Evolutionary conservation across 2,113 vertebrate genomes (phyloP), one percentile per base, ranked within the genome.

Genomic region (Cololabis saira): DNA sequence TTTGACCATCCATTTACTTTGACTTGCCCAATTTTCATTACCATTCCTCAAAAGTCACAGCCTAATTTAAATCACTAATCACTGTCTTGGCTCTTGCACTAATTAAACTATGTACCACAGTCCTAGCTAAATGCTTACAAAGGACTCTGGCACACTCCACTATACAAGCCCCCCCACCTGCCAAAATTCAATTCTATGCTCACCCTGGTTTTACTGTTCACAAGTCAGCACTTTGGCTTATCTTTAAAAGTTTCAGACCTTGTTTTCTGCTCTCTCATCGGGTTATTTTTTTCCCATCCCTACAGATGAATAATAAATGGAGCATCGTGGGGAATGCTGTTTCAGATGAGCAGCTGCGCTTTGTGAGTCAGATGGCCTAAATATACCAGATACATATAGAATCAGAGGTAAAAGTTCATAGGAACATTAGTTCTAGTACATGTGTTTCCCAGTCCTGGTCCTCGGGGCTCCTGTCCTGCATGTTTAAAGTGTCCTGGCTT

Each of bases 221-320:
- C 66, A 67, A 76, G 72, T 87, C 87, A 88, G 84, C 84, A 81
- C 71, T 83, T 87, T 80, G 65, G 64, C 37, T 83, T 72, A 44
- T 86, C 67, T 80, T 71, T 61, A 24, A 81, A 84, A 89, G 67
- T 78, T 83, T 76, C 30, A 73, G 74, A 74, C 76, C 75, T 82
- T 48, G 6, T 78, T 88, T 85, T 84, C 66, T 61, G 61, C 68
- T 70, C 57, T 80, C 72, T 74, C 74, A 67, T 89, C 82, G 72
- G 66, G 71, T 72, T 47, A 27, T 48, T 66, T 70, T 74, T 58
- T 44, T 18, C 10, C 19, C 24, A 33, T 56, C 67, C 44, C 65
- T 41, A 71, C 59, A 76, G 65, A 83, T 88, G 74, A 90, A 90
- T 90, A 79, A 90, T 90, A 86, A 87, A 91, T 89, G 67, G 76